phyloP scores from a whole-genome alignment of 2,888 invertebrate species.

The Elegia similella region DNA sequence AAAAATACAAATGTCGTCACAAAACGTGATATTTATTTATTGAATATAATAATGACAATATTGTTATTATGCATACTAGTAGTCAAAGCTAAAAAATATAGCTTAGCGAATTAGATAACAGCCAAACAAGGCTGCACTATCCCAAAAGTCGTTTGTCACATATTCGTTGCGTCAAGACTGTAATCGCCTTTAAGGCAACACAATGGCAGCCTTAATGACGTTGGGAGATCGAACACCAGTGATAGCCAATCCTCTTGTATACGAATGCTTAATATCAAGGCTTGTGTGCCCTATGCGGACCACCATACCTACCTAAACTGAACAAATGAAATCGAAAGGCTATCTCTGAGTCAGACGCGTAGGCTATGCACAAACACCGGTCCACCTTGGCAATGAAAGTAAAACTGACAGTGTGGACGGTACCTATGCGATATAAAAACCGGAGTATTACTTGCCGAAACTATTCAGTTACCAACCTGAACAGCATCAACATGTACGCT shows the following conservation, averaged over 20 bases:
- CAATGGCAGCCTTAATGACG: conserved; percentile 8
- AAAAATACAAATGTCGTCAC: too few species aligned
- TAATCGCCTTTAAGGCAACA: conserved; percentile 9
- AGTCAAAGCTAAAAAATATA: too few species aligned
- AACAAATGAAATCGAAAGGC: conserved; percentile 75
- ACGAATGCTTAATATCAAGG: conserved; percentile 45
- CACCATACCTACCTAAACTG: conserved; percentile 46
- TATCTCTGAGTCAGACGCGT: conserved; percentile 68
- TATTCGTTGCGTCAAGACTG: background rate
- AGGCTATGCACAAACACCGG: conserved; percentile 50
- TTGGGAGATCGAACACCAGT: conserved; percentile 5
- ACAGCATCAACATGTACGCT: conserved; percentile 77
- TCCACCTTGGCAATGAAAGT: conserved; percentile 80
- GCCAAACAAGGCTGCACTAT: background rate
- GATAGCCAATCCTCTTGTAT: conserved; percentile 14
- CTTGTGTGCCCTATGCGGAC: conserved; percentile 40
- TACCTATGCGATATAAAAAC: conserved; percentile 71
- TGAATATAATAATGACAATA: too few species aligned
- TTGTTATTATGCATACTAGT: too few species aligned
- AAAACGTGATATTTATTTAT: too few species aligned
- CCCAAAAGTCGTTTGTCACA: background rate
- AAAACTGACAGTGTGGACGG: conserved; percentile 57
- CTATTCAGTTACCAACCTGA: conserved; percentile 79
- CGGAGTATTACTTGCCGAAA: conserved; percentile 63
- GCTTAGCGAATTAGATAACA: background rate